Percentiles rank a stretch among this genome's conserved stretches.
phyloP scores from a whole-genome alignment of 2,797 vertebrate species.

The Prionace glauca region DNA sequence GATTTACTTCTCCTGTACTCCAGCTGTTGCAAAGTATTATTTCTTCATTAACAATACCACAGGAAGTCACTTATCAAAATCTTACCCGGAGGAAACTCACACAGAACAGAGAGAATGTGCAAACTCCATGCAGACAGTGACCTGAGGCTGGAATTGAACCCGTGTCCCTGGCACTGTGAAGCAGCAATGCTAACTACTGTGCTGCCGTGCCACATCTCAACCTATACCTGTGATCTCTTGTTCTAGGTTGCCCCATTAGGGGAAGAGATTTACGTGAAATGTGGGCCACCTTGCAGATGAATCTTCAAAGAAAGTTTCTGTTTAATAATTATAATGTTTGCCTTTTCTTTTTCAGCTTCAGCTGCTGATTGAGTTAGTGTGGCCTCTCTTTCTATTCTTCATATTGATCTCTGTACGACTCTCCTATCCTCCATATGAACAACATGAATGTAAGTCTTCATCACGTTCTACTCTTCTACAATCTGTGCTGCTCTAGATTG shows the following conservation, averaged over 20 bases:
- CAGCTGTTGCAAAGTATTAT: background rate
- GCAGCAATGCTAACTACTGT: no score
- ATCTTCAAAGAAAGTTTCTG: background rate
- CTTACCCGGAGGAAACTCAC: no score
- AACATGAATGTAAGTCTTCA: slow-evolving; percentile 89
- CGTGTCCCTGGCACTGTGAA: no score
- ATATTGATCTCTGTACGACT: slow-evolving; percentile 87
- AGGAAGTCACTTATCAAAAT: background rate
- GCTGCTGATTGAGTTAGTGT: slow-evolving; percentile 82
- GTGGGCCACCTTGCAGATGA: background rate
- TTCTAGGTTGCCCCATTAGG: no score
- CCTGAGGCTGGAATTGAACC: no score
- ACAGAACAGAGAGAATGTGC: no score
- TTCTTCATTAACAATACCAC: background rate
- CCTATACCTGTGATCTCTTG: no score
- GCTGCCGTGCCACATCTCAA: no score
- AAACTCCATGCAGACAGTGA: no score
- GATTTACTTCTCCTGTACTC: background rate
- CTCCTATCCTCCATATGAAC: slow-evolving; percentile 88
- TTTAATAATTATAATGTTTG: background rate
- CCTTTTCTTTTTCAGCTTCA: slow-evolving; percentile 68
- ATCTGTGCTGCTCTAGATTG: background rate
- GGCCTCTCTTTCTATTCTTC: slow-evolving; percentile 96
- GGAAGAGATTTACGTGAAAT: background rate
- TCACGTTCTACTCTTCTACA: background rate